Base-by-base conservation (phyloP, 2,113 vertebrate genomes). In the Lethenteron reissneri region DNA sequence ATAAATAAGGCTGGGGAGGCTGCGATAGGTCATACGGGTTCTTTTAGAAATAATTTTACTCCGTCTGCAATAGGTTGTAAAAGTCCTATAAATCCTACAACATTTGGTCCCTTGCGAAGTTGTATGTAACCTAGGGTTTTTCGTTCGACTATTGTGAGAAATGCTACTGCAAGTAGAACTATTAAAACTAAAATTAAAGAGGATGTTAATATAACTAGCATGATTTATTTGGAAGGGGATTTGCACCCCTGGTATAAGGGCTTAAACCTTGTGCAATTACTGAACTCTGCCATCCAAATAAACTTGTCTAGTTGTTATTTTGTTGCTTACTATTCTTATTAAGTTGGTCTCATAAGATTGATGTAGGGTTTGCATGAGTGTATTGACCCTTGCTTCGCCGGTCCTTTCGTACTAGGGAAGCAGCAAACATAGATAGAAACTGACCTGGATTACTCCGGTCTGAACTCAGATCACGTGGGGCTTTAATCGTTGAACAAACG, bases 401-500 rank as follows among this genome's bases (percentile, higher is more conserved):
- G 73, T 72, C 78, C 78, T 78, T 78, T 78, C 76, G 78, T 78
- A 78, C 78, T 78, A 68, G 74, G 74, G 62, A 74, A 73, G 58
- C 56, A 14, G 7, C 58, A 11, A 6, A 15, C 72, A 77, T 76
- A 78, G 78, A 78, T 78, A 78, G 77, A 78, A 78, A 77, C 78
- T 75, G 78, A 79, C 77, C 78, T 79, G 77, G 75, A 78, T 79
- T 78, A 12, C 78, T 78, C 74, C 76, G 78, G 77, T 79, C 78
- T 79, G 78, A 78, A 77, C 78, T 78, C 76, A 78, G 78, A 77
- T 78, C 78, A 78, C 76, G 77, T 78, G 76, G 75, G 77, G 77
- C 75, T 78, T 79, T 79, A 79, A 78, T 79, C 77, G 76, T 78
- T 78, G 78, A 78, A 78, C 78, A 79, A 76, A 77, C 77, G 74